A percentile compares a stretch with the other conserved stretches of the same genome.
phyloP scores from a whole-genome alignment of 2,888 invertebrate species.

The Phengaris arion region DNA sequence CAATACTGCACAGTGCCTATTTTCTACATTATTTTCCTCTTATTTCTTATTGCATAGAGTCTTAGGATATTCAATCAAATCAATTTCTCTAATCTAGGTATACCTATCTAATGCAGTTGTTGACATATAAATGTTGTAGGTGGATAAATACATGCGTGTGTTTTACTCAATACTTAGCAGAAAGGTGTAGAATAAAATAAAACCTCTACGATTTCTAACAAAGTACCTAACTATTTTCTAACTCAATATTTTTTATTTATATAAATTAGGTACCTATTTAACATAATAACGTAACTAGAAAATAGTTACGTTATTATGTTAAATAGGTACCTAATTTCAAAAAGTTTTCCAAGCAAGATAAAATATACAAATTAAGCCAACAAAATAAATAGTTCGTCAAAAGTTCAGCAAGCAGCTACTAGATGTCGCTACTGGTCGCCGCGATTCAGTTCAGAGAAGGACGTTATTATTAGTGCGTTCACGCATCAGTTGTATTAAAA shows the following conservation, averaged over 20 bases:
- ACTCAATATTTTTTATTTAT: too few relatives aligned
- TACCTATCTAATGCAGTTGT: not conserved
- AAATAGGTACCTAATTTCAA: too few relatives aligned
- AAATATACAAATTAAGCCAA: not conserved
- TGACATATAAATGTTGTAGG: not conserved
- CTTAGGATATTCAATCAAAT: not conserved
- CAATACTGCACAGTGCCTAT: conserved; percentile 36
- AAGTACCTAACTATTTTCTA: too few relatives aligned
- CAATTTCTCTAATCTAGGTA: not conserved
- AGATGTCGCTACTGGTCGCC: conserved; percentile 39
- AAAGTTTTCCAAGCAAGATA: too few relatives aligned
- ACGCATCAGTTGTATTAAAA: conserved; percentile 52
- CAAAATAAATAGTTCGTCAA: not conserved
- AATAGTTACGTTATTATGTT: too few relatives aligned
- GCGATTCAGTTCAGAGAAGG: conserved; percentile 31
- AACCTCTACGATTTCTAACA: too few relatives aligned
- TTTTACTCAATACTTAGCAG: not conserved
- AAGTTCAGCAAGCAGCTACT: not conserved
- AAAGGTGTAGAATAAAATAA: not conserved
- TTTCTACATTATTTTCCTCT: conserved; percentile 28
- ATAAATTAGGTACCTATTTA: too few relatives aligned
- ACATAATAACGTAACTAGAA: too few relatives aligned
- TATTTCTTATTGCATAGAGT: conserved; percentile 2
- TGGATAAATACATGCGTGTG: not conserved
- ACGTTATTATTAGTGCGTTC: conserved; percentile 44